Percentiles rank a stretch among this genome's conserved stretches.
Conservation (phyloP, 2,888 invertebrate species). For the Tribolium freemani region DNA sequence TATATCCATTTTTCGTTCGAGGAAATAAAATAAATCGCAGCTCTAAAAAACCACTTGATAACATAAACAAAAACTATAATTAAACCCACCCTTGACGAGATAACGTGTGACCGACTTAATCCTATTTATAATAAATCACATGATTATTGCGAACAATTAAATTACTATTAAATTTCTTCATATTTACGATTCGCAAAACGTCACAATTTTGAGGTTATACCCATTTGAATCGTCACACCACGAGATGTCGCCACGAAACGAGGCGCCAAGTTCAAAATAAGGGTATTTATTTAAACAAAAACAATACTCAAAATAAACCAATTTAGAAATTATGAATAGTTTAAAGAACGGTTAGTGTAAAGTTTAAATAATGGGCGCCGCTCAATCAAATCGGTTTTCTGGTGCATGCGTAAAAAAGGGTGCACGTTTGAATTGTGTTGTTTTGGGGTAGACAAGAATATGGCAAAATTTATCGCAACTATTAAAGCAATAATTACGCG, state of each 20-base stretch:
- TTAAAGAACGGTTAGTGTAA: neutral
- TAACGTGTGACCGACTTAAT: constrained; percentile 5
- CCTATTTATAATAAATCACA: constrained; percentile 40
- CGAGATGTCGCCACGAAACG: constrained; percentile 14
- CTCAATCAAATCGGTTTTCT: neutral
- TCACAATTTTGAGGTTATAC: constrained; percentile 41
- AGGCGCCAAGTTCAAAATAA: constrained; percentile 26
- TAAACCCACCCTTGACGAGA: constrained; percentile 5
- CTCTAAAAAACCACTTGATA: constrained; percentile 3
- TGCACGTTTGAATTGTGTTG: constrained; percentile 33
- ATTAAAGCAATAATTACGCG: constrained; percentile 87
- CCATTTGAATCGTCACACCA: neutral
- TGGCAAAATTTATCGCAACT: constrained; percentile 85
- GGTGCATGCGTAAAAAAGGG: constrained; percentile 18
- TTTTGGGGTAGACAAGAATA: constrained; percentile 58
- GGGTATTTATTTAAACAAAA: neutral
- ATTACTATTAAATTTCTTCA: constrained; percentile 22
- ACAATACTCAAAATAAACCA: no score
- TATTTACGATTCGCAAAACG: constrained; percentile 30
- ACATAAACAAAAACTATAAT: neutral
- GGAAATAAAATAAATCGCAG: neutral
- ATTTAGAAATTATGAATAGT: neutral
- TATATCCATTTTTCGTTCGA: constrained; percentile 53
- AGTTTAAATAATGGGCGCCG: neutral
- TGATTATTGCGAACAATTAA: constrained; percentile 35